Conservation (phyloP, 2,888 invertebrate species). For the Stenotaenia linearis region DNA sequence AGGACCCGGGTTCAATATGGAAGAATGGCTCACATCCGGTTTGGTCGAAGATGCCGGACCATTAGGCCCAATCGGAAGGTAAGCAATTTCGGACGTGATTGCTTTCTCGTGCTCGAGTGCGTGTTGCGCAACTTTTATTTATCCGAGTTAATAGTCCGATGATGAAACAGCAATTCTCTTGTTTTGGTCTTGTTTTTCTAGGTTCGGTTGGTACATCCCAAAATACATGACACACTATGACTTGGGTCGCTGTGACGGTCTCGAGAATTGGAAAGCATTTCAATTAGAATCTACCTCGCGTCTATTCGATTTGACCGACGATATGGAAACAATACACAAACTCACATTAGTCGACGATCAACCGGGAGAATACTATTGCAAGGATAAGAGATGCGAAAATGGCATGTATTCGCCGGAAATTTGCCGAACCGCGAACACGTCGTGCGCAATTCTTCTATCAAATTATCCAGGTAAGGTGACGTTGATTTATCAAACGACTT, state of each 20-base stretch:
- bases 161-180: not conserved
- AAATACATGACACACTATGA: constrained; percentile 42
- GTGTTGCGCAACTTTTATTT: not conserved
- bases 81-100: constrained; percentile 34
- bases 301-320: constrained; percentile 50
- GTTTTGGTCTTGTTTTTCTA: constrained; percentile 36
- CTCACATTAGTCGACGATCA: not conserved
- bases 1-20: constrained; percentile 57
- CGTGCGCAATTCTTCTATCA: constrained; percentile 50
- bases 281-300: constrained; percentile 49
- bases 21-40: constrained; percentile 44
- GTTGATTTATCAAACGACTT: not conserved
- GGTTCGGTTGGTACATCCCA: constrained; percentile 49
- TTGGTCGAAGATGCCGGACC: constrained; percentile 46
- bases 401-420: constrained; percentile 58
- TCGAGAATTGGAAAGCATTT: constrained; percentile 57
- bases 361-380: constrained; percentile 48
- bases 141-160: not conserved
- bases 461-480: constrained; percentile 47
- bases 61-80: constrained; percentile 49
- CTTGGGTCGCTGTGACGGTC: constrained; percentile 39
- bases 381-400: constrained; percentile 50
- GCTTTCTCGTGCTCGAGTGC: not conserved
- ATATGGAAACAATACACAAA: constrained; percentile 6
- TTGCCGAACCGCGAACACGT: constrained; percentile 47